Conservation (phyloP, 2,888 invertebrate genomes). For the Podabrus alpinus region DNA sequence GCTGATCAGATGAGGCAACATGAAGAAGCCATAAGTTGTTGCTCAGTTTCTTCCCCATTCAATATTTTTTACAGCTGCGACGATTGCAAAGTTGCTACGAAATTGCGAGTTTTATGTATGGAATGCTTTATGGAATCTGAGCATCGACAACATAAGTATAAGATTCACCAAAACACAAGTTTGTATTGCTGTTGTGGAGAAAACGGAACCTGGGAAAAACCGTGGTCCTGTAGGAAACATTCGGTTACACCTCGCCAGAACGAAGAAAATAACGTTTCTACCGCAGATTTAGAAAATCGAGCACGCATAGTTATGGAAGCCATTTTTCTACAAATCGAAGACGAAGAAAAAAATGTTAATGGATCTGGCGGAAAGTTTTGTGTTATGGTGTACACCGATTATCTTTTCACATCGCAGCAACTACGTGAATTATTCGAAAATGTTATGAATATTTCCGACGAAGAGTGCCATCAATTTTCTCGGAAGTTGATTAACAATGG, state of each 20-base stretch:
- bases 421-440: conserved; percentile 89
- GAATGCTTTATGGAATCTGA: conserved; percentile 96
- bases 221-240: no score
- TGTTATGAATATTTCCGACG: conserved; percentile 86
- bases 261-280: no score
- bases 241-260: no score
- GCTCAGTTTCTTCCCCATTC: conserved; percentile 92
- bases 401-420: conserved; percentile 97
- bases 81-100: conserved; percentile 95
- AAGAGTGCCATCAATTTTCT: conserved; percentile 92
- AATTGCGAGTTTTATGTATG: conserved; percentile 97
- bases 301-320: no score
- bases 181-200: conserved; percentile 73
- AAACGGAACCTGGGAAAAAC: conserved; percentile 53
- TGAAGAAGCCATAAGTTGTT: conserved; percentile 86
- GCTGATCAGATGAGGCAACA: conserved; percentile 64
- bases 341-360: conserved; percentile 62
- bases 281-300: no score
- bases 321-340: no score
- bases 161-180: conserved; percentile 91
- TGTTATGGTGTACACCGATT: conserved; percentile 97
- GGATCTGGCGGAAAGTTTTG: conserved; percentile 74
- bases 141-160: conserved; percentile 87
- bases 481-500: conserved; percentile 97
- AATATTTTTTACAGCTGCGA: conserved; percentile 98